Evolutionary conservation across 2,888 invertebrate genomes (phyloP).

Genomic region (Sphaerophoria taeniata): DNA sequence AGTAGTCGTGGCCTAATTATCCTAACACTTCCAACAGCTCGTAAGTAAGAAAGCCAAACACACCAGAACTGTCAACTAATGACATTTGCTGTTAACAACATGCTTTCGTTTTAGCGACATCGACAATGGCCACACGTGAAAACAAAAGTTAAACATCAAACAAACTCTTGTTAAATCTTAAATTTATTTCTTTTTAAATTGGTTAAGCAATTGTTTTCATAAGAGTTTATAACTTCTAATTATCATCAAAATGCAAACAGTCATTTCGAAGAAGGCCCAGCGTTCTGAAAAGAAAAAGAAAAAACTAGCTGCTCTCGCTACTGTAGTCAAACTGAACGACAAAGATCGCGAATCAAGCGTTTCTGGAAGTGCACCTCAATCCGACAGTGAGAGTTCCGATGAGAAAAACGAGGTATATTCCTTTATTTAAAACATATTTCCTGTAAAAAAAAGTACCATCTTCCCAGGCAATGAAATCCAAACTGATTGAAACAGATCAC

Average conservation of each 20-base stretch:
- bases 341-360: slow-evolving; percentile 82
- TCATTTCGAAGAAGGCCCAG: slow-evolving; percentile 83
- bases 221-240: background rate
- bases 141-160: too few species aligned
- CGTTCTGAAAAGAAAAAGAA: slow-evolving; percentile 86
- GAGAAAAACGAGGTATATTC: slow-evolving; percentile 39
- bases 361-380: slow-evolving; percentile 53
- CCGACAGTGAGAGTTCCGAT: slow-evolving; percentile 68
- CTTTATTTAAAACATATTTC: background rate
- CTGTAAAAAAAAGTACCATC: background rate
- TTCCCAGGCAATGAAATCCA: slow-evolving; percentile 26
- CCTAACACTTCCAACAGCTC: too few species aligned
- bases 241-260: slow-evolving; percentile 80
- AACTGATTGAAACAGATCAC: background rate
- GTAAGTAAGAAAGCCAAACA: too few species aligned
- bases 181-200: too few species aligned
- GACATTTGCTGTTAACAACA: too few species aligned
- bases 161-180: too few species aligned
- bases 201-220: too few species aligned
- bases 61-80: too few species aligned
- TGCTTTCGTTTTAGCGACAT: too few species aligned
- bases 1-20: too few species aligned
- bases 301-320: slow-evolving; percentile 86
- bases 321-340: slow-evolving; percentile 86
- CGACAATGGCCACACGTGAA: too few species aligned